Percentiles rank a stretch among this genome's conserved stretches.
These are phyloP conservation scores for Globia sparganii DNA, from an alignment of 2,888 invertebrate genomes.

Conservation along the genomic window DNA sequence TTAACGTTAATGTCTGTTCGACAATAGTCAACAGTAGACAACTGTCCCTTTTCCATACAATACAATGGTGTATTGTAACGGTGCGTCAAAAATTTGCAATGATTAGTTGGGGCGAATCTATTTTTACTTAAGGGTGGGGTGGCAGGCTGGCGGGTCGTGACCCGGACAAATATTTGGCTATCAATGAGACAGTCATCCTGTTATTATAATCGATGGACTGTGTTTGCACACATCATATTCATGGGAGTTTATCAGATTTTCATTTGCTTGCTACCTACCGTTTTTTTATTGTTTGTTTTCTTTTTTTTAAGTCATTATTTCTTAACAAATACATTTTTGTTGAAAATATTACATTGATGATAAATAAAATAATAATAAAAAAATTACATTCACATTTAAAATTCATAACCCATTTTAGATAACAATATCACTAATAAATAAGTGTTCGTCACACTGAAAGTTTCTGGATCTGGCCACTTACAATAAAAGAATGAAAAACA, in stretches of 20 bases:
- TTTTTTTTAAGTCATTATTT: too few relatives aligned
- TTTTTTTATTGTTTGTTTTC: not conserved
- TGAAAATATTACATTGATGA: too few relatives aligned
- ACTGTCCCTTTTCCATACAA: constrained; percentile 53
- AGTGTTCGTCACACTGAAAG: too few relatives aligned
- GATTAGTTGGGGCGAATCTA: constrained; percentile 82
- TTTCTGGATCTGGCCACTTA: too few relatives aligned
- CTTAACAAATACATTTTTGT: too few relatives aligned
- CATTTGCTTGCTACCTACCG: not conserved
- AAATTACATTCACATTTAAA: too few relatives aligned
- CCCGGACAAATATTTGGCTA: constrained; percentile 81
- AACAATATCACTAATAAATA: too few relatives aligned
- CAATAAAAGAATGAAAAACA: too few relatives aligned
- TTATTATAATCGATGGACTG: constrained; percentile 62
- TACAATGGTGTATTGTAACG: constrained; percentile 70
- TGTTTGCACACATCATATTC: constrained; percentile 37
- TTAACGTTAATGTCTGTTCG: constrained; percentile 45
- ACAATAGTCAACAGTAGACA: constrained; percentile 33
- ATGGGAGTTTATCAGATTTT: constrained; percentile 23
- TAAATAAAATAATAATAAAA: too few relatives aligned
- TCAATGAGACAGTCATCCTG: constrained; percentile 68
- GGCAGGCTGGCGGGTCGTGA: constrained; percentile 79
- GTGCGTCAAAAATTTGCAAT: constrained; percentile 82
- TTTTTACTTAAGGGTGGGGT: constrained; percentile 74
- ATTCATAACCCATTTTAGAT: too few relatives aligned